Evolutionary conservation across 2,888 invertebrate genomes (phyloP).

Genomic region (Leucozona laternaria): DNA sequence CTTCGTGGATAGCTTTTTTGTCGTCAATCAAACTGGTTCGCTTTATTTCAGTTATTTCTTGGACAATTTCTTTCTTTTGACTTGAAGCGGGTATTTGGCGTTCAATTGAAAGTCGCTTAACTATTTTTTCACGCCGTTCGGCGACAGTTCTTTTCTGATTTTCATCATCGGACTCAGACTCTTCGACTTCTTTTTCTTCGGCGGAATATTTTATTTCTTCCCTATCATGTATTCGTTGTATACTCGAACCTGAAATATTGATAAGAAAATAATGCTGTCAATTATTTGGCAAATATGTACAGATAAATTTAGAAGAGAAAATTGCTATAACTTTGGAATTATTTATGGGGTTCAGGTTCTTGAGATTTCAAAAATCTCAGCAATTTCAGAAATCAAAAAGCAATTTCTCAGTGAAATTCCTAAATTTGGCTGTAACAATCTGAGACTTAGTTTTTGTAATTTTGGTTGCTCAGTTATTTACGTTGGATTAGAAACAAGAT

Average conservation of each 20-base stretch:
- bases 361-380: no score
- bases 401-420: no score
- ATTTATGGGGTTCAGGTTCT: no score
- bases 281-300: not conserved
- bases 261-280: not conserved
- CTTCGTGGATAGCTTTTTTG: slow-evolving; percentile 83
- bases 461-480: no score
- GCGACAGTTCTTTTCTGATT: slow-evolving; percentile 89
- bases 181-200: slow-evolving; percentile 90
- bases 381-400: no score
- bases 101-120: slow-evolving; percentile 89
- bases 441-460: no score
- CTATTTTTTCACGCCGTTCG: slow-evolving; percentile 91
- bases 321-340: no score
- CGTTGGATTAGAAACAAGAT: no score
- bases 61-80: slow-evolving; percentile 89
- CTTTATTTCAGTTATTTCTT: slow-evolving; percentile 89
- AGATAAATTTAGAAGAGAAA: not conserved
- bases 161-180: slow-evolving; percentile 87
- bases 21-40: slow-evolving; percentile 86
- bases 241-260: slow-evolving; percentile 82
- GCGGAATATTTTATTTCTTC: slow-evolving; percentile 92
- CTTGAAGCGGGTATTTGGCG: slow-evolving; percentile 89
- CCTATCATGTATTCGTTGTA: slow-evolving; percentile 84
- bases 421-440: no score